Conservation (phyloP, 2,888 invertebrate species). For the Acrocera orbiculus region DNA sequence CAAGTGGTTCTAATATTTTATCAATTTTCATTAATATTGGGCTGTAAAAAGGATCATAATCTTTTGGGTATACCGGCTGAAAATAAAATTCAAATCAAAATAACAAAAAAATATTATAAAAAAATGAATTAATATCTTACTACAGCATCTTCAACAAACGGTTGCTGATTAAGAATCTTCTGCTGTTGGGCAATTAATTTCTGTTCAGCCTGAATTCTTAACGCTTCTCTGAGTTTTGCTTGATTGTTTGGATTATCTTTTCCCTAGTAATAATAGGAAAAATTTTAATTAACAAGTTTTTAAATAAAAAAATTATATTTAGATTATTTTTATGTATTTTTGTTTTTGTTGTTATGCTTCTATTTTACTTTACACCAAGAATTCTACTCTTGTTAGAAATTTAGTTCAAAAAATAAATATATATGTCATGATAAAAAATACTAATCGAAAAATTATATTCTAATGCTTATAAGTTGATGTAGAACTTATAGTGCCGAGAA, state of each 20-base stretch:
- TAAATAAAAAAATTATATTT: background rate
- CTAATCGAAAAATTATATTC: too few species aligned
- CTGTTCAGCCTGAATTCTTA: conserved; percentile 39
- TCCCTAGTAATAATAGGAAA: conserved; percentile 7
- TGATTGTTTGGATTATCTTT: conserved; percentile 23
- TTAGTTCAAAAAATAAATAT: too few species aligned
- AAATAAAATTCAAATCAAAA: conserved; percentile 2
- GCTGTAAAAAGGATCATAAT: conserved; percentile 51
- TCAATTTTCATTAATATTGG: conserved; percentile 63
- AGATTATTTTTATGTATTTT: too few species aligned
- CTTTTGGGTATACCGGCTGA: conserved; percentile 28
- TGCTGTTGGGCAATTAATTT: conserved; percentile 41
- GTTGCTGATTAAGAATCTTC: conserved; percentile 35
- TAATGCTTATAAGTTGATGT: too few species aligned
- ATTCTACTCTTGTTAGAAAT: too few species aligned
- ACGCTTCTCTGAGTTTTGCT: conserved; percentile 38
- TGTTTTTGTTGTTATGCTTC: too few species aligned
- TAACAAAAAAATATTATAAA: background rate
- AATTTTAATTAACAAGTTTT: too few species aligned
- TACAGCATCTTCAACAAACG: conserved; percentile 29
- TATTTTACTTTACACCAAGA: too few species aligned
- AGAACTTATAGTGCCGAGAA: too few species aligned
- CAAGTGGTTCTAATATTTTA: conserved; percentile 49
- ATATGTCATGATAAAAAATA: too few species aligned
- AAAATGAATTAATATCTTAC: conserved; percentile 15